Percentiles rank a stretch among this genome's conserved stretches.
Conservation (phyloP, 92 coral and sea anemone species). For the Micromussa lordhowensis region DNA sequence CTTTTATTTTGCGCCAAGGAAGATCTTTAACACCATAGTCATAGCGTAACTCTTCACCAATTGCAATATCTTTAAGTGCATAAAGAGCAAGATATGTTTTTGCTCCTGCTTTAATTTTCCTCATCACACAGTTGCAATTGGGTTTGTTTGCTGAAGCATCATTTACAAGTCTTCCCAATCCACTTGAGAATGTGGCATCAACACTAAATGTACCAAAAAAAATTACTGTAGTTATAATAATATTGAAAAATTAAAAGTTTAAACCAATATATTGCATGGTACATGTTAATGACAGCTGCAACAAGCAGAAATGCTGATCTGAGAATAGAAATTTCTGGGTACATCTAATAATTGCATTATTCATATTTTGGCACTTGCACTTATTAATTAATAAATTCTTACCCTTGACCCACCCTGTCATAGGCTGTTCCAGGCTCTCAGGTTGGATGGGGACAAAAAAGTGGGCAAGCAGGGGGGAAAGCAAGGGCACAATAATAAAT, state of each 20-base stretch:
- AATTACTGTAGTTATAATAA: background rate
- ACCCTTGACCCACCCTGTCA: no score
- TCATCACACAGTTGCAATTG: slow-evolving; percentile 24
- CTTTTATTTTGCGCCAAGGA: slow-evolving; percentile 39
- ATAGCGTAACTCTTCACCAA: slow-evolving; percentile 34
- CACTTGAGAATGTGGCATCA: slow-evolving; percentile 32
- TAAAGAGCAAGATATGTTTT: slow-evolving; percentile 20
- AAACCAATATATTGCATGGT: no score
- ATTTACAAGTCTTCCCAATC: slow-evolving; percentile 43
- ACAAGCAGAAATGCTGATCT: no score
- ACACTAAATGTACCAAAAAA: background rate
- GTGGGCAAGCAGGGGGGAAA: no score
- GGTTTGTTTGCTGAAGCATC: slow-evolving; percentile 6
- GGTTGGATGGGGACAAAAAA: no score
- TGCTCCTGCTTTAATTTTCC: slow-evolving; percentile 21
- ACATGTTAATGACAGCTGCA: no score
- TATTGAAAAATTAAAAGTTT: background rate
- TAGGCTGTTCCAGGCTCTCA: no score
- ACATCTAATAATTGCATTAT: no score
- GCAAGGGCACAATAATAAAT: no score
- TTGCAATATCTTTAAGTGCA: slow-evolving; percentile 22
- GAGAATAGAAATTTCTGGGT: no score
- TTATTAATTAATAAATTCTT: no score
- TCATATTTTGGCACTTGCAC: no score
- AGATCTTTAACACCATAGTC: slow-evolving; percentile 47